Conservation (phyloP, 2,797 vertebrate genomes). For the Pipistrellus pipistrellus region DNA sequence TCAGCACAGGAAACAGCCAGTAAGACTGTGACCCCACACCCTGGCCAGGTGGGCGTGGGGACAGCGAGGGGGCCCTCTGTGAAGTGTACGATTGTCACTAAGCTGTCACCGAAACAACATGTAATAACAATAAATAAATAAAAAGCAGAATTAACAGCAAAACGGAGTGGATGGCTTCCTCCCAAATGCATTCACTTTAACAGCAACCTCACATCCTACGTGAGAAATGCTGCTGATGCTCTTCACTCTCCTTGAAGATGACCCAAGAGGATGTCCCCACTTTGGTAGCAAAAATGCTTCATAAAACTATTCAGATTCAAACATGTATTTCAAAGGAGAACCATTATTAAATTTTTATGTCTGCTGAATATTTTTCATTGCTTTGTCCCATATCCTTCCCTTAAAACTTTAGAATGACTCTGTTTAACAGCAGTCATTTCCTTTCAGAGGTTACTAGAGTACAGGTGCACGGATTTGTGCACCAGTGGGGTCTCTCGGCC, state of each 20-base stretch:
- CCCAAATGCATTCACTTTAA: not conserved
- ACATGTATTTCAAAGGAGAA: not conserved
- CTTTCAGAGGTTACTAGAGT: not conserved
- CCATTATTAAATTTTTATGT: not conserved
- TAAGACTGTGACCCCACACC: fast-evolving
- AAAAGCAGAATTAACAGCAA: not conserved
- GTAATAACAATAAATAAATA: too few relatives aligned
- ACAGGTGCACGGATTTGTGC: too few relatives aligned
- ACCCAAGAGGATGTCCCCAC: not conserved
- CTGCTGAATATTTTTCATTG: not conserved
- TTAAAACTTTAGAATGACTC: not conserved
- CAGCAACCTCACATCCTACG: not conserved
- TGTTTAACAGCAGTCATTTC: not conserved
- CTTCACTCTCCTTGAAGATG: not conserved
- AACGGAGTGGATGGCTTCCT: not conserved
- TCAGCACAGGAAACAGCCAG: not conserved
- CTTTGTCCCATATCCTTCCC: not conserved
- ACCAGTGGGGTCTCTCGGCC: too few relatives aligned
- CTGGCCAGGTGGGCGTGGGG: not conserved
- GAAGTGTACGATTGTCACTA: fast-evolving
- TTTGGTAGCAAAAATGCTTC: not conserved
- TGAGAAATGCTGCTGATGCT: not conserved
- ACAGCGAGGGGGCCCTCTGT: not conserved
- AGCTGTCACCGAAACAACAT: not conserved
- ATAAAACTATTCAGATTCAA: slow-evolving; percentile 14